Evolutionary conservation across 2,797 vertebrate species (phyloP).

Genomic region (Heterohyrax brucei): DNA sequence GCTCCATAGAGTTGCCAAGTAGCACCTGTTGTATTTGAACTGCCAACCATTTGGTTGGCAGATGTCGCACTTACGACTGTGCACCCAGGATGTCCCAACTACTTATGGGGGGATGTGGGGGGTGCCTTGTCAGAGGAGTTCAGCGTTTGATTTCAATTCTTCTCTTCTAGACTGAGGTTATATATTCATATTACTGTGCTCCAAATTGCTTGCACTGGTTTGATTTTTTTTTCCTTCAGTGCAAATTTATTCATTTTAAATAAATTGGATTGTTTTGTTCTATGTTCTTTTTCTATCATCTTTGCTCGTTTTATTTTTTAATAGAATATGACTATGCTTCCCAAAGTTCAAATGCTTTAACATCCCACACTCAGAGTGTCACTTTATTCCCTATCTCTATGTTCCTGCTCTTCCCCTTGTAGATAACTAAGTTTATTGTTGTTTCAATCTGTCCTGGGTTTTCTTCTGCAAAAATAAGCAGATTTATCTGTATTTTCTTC

Average conservation of each 20-base stretch:
- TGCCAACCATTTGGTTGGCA: too few relatives aligned
- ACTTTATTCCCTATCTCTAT: not conserved
- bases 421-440: not conserved
- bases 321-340: not conserved
- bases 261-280: not conserved
- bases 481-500: not conserved
- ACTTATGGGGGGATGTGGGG: too few relatives aligned
- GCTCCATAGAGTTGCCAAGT: too few relatives aligned
- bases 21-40: too few relatives aligned
- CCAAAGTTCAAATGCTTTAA: not conserved
- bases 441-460: not conserved
- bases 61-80: too few relatives aligned
- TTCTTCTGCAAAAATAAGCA: not conserved
- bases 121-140: not conserved
- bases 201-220: not conserved
- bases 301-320: constrained; percentile 53
- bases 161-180: not conserved
- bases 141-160: not conserved
- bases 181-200: not conserved
- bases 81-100: too few relatives aligned
- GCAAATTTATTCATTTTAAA: constrained; percentile 34
- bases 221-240: not conserved
- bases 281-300: not conserved
- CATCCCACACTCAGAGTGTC: not conserved
- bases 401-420: not conserved